These are phyloP conservation scores for Zosterops borbonicus DNA, from an alignment of 2,113 vertebrate species.

Conservation along the genomic window DNA sequence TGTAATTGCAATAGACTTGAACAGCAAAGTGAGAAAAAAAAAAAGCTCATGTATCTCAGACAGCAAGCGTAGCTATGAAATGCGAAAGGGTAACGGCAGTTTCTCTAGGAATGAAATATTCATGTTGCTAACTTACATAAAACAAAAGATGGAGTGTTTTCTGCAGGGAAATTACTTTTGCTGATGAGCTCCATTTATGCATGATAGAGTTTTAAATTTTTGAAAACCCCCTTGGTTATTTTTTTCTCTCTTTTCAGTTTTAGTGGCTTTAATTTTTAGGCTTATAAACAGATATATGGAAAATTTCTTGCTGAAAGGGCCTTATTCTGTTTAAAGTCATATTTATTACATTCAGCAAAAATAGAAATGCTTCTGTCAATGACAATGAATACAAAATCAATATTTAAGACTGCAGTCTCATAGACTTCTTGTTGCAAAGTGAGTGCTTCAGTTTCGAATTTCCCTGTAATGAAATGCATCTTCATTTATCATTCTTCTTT, in stretches of 20 bases:
- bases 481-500: conserved; percentile 59
- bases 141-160: conserved; percentile 85
- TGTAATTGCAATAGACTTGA: conserved; percentile 55
- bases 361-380: conserved; percentile 67
- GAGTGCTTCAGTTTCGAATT: conserved; percentile 46
- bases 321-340: conserved; percentile 68
- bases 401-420: conserved; percentile 65
- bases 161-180: conserved; percentile 83
- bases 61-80: conserved; percentile 54
- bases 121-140: conserved; percentile 83
- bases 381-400: conserved; percentile 71
- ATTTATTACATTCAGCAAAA: conserved; percentile 69
- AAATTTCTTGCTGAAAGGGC: conserved; percentile 73
- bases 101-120: conserved; percentile 81
- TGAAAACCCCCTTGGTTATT: conserved; percentile 82
- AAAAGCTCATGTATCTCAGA: conserved; percentile 51
- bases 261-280: conserved; percentile 76
- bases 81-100: conserved; percentile 60
- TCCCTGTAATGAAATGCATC: conserved; percentile 43
- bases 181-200: conserved; percentile 83
- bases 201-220: conserved; percentile 86
- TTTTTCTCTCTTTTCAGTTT: conserved; percentile 73
- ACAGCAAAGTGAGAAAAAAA: background rate
- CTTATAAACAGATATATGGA: conserved; percentile 76
- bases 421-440: background rate